Percentiles rank a stretch among this genome's conserved stretches.
These are phyloP conservation scores for Leistus spinibarbis DNA, from an alignment of 2,888 invertebrate species.

Conservation along the genomic window DNA sequence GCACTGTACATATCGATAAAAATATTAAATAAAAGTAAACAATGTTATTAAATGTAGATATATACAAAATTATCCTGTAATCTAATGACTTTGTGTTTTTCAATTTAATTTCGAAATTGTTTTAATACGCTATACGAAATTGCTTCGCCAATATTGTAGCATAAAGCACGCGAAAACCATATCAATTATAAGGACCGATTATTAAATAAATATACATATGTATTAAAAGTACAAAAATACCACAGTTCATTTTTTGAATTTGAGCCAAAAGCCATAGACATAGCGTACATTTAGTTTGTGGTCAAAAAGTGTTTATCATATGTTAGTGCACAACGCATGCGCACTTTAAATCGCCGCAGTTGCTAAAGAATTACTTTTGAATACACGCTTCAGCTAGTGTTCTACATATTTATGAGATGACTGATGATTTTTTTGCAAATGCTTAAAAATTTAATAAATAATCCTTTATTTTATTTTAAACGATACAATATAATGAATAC, in stretches of 20 bases:
- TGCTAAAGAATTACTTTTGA: background rate
- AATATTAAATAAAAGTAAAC: slow-evolving; percentile 21
- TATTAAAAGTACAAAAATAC: slow-evolving; percentile 10
- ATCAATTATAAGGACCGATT: background rate
- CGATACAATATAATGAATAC: no score
- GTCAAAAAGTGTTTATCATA: slow-evolving; percentile 22
- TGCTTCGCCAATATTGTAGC: background rate
- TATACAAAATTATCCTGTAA: background rate
- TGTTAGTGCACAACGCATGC: background rate
- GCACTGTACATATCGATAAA: slow-evolving; percentile 38
- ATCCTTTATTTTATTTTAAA: no score
- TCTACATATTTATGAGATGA: no score
- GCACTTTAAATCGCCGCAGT: background rate
- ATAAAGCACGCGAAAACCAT: background rate
- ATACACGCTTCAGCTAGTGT: background rate
- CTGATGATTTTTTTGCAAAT: no score
- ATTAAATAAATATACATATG: background rate
- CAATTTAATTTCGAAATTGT: background rate
- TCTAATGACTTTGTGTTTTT: slow-evolving; percentile 1
- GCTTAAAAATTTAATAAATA: no score
- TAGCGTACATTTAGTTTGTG: background rate
- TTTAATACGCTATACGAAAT: background rate
- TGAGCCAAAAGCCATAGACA: background rate
- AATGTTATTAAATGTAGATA: slow-evolving; percentile 3
- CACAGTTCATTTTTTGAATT: background rate